Conservation (phyloP, 2,113 vertebrate species). For the Microcebus jonahi region DNA sequence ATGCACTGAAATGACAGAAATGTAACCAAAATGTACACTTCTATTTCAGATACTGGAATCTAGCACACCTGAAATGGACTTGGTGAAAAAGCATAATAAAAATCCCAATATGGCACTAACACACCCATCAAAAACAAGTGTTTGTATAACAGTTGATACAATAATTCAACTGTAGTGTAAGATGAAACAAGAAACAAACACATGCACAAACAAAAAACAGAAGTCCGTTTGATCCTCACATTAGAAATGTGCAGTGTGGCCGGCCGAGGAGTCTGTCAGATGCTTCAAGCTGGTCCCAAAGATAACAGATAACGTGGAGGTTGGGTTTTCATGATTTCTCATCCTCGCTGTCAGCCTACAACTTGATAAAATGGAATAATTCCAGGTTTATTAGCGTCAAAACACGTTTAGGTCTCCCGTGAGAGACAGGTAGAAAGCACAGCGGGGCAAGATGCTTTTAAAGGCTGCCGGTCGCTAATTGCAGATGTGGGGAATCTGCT, state of each 20-base stretch:
- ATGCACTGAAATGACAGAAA: not conserved
- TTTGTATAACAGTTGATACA: not conserved
- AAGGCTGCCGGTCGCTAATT: constrained; percentile 5
- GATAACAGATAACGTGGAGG: not conserved
- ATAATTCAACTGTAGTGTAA: not conserved
- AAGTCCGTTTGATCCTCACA: fast-evolving
- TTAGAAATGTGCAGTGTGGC: not conserved
- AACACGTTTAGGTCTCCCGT: not conserved
- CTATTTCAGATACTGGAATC: not conserved
- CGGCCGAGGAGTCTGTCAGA: not conserved
- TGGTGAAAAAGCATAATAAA: not conserved
- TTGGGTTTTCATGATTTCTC: constrained; percentile 25
- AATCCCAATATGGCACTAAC: not conserved
- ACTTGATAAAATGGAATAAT: constrained; percentile 65
- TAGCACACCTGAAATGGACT: not conserved
- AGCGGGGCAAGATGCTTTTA: not conserved
- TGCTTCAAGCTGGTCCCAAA: not conserved
- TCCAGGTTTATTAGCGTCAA: constrained; percentile 53
- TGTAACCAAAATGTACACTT: not conserved
- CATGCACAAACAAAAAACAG: fast-evolving
- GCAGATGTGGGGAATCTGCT: not conserved
- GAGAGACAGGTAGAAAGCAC: constrained; percentile 43
- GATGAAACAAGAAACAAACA: not conserved
- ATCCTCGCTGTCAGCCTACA: not conserved
- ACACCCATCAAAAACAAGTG: not conserved